Evolutionary conservation across 2,113 vertebrate species (phyloP).

Genomic region (Empidonax traillii): DNA sequence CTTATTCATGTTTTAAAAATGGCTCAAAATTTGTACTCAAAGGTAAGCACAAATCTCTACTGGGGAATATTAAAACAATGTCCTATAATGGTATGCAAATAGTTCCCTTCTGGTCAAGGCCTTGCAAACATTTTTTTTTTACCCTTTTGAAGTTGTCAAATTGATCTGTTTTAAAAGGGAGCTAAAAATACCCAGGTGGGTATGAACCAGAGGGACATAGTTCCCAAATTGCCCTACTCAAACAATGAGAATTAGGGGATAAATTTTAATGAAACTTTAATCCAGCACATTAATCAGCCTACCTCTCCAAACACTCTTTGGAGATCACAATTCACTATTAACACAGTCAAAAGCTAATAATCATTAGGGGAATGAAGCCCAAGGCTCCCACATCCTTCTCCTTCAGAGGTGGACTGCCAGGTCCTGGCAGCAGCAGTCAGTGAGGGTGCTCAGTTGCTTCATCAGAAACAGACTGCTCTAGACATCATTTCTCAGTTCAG

Average conservation of each 20-base stretch:
- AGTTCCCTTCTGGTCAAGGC: background rate
- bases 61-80: background rate
- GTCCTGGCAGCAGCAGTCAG: background rate
- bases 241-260: background rate
- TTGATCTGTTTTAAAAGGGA: background rate
- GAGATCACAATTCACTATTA: background rate
- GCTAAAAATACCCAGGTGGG: background rate
- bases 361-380: background rate
- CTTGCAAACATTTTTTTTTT: background rate
- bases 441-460: background rate
- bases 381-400: background rate
- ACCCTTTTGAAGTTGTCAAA: background rate
- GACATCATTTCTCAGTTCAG: background rate
- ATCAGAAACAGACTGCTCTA: background rate
- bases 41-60: background rate
- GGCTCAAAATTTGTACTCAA: background rate
- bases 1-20: fast-evolving
- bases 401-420: background rate
- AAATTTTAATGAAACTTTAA: background rate
- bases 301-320: background rate
- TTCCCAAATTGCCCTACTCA: background rate
- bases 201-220: background rate
- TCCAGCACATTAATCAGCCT: background rate
- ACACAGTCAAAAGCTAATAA: background rate
- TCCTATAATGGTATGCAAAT: background rate